Evolutionary conservation across 2,888 invertebrate genomes (phyloP).

Genomic region (Amiota minor): DNA sequence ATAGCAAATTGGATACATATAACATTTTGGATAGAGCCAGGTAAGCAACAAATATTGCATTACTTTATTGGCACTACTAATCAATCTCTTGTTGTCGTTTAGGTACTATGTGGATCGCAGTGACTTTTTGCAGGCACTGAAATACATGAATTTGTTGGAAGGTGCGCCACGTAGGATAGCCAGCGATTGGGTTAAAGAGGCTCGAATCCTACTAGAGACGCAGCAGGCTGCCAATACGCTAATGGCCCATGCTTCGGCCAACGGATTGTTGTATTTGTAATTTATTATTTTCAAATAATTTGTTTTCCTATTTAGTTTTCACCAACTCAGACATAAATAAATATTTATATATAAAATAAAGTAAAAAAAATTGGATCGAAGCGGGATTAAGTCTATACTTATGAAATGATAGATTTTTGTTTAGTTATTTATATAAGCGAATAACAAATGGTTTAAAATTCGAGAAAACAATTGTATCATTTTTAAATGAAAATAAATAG

Average conservation of each 20-base stretch:
- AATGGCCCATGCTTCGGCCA: slow-evolving; percentile 89
- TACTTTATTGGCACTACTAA: slow-evolving; percentile 56
- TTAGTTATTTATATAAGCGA: too few species aligned
- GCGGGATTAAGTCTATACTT: too few species aligned
- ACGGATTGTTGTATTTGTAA: slow-evolving; percentile 74
- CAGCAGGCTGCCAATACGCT: slow-evolving; percentile 92
- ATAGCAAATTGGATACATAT: slow-evolving; percentile 85
- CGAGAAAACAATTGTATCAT: too few species aligned
- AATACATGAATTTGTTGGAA: slow-evolving; percentile 88
- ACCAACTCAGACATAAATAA: too few species aligned
- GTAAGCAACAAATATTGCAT: slow-evolving; percentile 73
- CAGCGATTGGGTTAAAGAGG: slow-evolving; percentile 89
- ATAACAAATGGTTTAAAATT: too few species aligned
- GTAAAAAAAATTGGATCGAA: background rate
- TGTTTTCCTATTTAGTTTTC: slow-evolving; percentile 1
- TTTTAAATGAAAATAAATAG: too few species aligned
- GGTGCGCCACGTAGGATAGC: slow-evolving; percentile 92
- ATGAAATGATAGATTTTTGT: too few species aligned
- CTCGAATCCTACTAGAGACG: slow-evolving; percentile 87
- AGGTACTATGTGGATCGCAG: slow-evolving; percentile 91
- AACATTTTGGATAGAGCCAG: slow-evolving; percentile 92
- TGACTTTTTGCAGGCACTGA: slow-evolving; percentile 88
- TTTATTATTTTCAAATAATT: slow-evolving; percentile 36
- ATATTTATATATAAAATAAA: background rate
- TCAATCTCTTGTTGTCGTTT: background rate